Evolutionary conservation across 2,888 invertebrate species (phyloP), one percentile per base, ranked within the genome.

Genomic region (Dynastes grantii): DNA sequence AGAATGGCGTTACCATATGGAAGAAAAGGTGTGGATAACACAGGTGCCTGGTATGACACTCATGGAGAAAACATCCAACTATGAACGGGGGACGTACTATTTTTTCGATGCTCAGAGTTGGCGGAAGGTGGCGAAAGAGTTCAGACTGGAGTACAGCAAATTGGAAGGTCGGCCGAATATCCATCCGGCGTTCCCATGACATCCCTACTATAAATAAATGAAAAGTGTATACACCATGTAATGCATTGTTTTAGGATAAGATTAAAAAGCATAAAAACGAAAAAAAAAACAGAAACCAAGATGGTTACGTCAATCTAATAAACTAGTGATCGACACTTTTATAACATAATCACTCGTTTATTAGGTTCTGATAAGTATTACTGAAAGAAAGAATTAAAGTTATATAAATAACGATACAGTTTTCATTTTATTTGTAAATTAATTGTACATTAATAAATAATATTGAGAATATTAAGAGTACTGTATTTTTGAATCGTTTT

Each of bases 1-100:
- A 88, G 99, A 99, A 88, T 99, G 99, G 99, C 94, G 99, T 91
- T 99, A 98, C 92, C 99, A 99, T 90, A 98, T 95, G 92, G 98
- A 98, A 89, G 99, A 99, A 89, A 96, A 98, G 90, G 97, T 99
- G 87, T 98, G 98, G 98, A 97, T 98, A 89, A 98, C 98, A 86
- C 95, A 98, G 90, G 97, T 97, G 29, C 98, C 98, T 84, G 98
- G 98, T 85, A 95, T 97, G 92, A 95, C 96, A 84, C 95, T 97
- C 87, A 93, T 96, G 85, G 97, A 99, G 90, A 99, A 98, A 90
- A 98, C 97, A 83, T 94, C 94, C 86, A 96, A 96, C 84, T 99
- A 97, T 90, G 99, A 99, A 92, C 93, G 98, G 88, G 99, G 99
- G 91, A 98, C 98, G 86, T 99, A 99, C 92, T 98, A 97, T 91